Percentiles rank a stretch among this genome's conserved stretches.
These are phyloP conservation scores for Prunella fulvescens DNA, from an alignment of 2,113 vertebrate species.

Conservation along the genomic window DNA sequence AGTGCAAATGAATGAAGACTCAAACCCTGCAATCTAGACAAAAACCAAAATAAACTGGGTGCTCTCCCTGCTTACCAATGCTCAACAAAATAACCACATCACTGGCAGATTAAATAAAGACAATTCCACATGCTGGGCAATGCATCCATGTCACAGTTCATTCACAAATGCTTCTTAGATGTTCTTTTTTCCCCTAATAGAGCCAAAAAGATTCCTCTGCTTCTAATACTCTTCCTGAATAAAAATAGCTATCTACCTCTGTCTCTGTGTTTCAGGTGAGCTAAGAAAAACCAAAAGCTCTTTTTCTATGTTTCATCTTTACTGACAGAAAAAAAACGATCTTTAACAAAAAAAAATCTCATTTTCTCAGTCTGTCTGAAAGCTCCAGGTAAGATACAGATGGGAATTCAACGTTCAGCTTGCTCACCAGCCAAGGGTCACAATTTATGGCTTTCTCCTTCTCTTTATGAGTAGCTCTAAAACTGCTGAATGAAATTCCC, in stretches of 20 bases:
- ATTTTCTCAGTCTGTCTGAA: background rate
- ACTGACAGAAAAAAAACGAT: background rate
- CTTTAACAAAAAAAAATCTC: background rate
- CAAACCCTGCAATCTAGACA: background rate
- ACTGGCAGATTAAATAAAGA: background rate
- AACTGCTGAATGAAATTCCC: background rate
- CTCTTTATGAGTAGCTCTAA: background rate
- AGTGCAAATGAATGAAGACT: background rate
- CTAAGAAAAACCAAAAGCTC: background rate
- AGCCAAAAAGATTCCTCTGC: background rate
- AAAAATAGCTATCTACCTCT: background rate
- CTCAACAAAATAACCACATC: background rate
- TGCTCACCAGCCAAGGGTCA: background rate
- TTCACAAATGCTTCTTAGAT: background rate
- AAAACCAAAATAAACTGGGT: background rate
- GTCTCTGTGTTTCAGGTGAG: background rate
- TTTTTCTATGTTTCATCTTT: background rate
- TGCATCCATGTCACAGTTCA: accelerated
- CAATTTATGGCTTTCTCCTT: background rate
- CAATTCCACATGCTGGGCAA: background rate
- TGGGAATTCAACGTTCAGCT: background rate
- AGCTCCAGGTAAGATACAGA: background rate
- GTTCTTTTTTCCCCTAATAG: accelerated
- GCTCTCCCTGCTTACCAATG: background rate
- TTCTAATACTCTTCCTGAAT: background rate